Evolutionary conservation across 2,888 invertebrate species (phyloP).

Genomic region (Griposia aprilina): DNA sequence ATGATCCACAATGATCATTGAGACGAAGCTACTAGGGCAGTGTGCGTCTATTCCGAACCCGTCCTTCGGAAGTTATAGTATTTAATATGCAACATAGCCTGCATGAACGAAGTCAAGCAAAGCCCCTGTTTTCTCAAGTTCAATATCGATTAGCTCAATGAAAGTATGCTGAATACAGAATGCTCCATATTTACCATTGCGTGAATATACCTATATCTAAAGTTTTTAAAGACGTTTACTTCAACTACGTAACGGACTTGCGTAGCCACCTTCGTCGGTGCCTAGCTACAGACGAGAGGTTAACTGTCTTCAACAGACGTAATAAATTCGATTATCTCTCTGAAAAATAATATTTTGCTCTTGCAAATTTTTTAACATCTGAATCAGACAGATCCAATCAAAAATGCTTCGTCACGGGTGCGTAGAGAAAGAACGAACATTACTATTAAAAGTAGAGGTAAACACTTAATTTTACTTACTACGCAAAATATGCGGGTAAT

Average conservation of each 20-base stretch:
- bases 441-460: background rate
- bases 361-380: conserved; percentile 10
- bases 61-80: conserved; percentile 2
- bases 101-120: conserved; percentile 19
- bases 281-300: background rate
- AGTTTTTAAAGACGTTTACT: conserved; percentile 5
- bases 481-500: background rate
- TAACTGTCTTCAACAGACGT: conserved; percentile 2
- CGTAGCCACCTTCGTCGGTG: background rate
- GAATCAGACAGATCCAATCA: conserved; percentile 20
- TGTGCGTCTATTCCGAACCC: background rate
- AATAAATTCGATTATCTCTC: conserved; percentile 1
- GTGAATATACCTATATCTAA: background rate
- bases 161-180: conserved; percentile 21
- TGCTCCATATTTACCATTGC: conserved; percentile 9
- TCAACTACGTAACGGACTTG: conserved; percentile 2
- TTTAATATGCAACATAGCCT: background rate
- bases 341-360: background rate
- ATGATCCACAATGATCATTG: background rate
- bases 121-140: background rate
- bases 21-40: background rate
- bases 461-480: conserved; percentile 4
- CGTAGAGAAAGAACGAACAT: background rate
- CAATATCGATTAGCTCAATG: conserved; percentile 6
- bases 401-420: conserved; percentile 20